A percentile compares a stretch with the other conserved stretches of the same genome.
These are phyloP conservation scores for Chrysogorgia sp. DNA, from an alignment of 92 coral and sea anemone genomes.

Conservation along the genomic window DNA sequence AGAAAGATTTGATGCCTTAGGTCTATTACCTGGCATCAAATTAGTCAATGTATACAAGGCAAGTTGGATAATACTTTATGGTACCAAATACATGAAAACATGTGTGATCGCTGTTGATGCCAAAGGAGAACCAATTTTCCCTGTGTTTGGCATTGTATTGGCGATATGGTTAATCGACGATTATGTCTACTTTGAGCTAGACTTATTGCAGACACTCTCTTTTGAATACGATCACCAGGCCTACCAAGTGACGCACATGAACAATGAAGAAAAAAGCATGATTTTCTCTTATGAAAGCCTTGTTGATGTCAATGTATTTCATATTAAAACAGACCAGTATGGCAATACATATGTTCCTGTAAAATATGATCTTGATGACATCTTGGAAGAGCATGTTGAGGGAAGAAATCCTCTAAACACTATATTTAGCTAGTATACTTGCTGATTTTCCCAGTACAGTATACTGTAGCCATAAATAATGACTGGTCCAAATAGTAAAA, in stretches of 20 bases:
- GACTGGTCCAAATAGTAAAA: no score
- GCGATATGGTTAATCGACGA: slow-evolving; percentile 24
- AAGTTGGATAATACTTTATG: slow-evolving; percentile 35
- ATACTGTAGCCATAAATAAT: background rate
- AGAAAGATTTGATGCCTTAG: slow-evolving; percentile 26
- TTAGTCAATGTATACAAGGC: slow-evolving; percentile 21
- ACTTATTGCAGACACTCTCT: slow-evolving; percentile 16
- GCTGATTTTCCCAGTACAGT: background rate
- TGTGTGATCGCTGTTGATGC: slow-evolving; percentile 38
- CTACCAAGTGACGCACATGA: slow-evolving; percentile 14
- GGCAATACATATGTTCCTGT: slow-evolving; percentile 42
- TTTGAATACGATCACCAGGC: slow-evolving; percentile 33
- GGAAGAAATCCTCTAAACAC: slow-evolving; percentile 43
- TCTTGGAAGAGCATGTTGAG: slow-evolving; percentile 42
- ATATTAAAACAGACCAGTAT: slow-evolving; percentile 27
- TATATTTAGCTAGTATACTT: background rate
- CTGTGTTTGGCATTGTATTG: slow-evolving; percentile 29
- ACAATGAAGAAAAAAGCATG: background rate
- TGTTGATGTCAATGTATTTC: slow-evolving; percentile 35
- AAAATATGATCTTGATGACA: slow-evolving; percentile 39
- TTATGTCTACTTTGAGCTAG: slow-evolving; percentile 22
- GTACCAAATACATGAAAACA: slow-evolving; percentile 11
- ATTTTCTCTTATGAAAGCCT: slow-evolving; percentile 21
- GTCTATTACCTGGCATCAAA: slow-evolving; percentile 40
- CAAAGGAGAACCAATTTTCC: slow-evolving; percentile 7